phyloP scores from a whole-genome alignment of 2,113 vertebrate species.

The Herpailurus yagouaroundi region DNA sequence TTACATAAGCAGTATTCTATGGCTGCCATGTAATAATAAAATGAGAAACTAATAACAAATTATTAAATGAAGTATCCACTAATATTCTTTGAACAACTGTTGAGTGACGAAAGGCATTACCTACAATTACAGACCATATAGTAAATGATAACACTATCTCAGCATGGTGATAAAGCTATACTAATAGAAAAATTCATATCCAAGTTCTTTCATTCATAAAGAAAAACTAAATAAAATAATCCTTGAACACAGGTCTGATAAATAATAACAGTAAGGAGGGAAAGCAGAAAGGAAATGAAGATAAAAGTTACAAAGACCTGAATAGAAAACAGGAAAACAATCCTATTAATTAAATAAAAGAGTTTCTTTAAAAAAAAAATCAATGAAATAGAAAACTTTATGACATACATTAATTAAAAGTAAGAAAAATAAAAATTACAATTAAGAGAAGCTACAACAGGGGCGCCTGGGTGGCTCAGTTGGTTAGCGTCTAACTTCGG shows the following conservation, averaged over 20 bases:
- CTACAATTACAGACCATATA: not conserved
- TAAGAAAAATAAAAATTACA: not conserved
- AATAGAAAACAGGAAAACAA: not conserved
- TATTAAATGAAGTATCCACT: not conserved
- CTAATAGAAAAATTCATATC: not conserved
- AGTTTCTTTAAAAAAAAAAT: not conserved
- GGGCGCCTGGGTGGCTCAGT: too few relatives aligned
- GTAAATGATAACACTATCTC: not conserved
- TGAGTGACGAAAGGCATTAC: not conserved
- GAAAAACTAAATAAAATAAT: not conserved
- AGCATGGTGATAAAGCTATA: not conserved
- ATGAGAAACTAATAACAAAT: not conserved
- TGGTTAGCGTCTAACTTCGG: too few relatives aligned
- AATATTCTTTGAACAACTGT: not conserved
- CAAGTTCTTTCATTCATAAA: not conserved
- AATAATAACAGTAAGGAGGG: not conserved
- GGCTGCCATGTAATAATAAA: not conserved
- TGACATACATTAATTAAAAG: not conserved
- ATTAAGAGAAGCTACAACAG: not conserved
- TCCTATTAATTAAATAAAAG: not conserved
- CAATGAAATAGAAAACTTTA: not conserved
- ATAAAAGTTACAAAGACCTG: not conserved
- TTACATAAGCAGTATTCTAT: not conserved
- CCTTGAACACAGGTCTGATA: not conserved
- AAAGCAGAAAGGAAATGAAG: not conserved